Base-by-base conservation (phyloP, 2,888 invertebrate species). In the Drosophila helvetica region DNA sequence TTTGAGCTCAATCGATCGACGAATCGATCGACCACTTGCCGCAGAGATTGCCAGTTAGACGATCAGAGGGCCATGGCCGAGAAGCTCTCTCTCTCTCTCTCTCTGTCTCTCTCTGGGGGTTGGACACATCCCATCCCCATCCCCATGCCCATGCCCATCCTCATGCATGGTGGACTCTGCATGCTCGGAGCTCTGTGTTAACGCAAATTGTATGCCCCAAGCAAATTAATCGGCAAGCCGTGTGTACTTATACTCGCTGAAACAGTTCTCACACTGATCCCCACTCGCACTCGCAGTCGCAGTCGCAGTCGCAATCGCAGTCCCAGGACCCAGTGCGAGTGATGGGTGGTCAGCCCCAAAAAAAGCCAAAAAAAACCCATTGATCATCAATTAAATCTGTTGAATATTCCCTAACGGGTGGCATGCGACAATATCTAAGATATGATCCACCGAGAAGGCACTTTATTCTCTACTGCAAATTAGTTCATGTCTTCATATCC, bases 201-300 rank as follows among this genome's bases (percentile, higher is more conserved):
- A 56, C 19, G 56, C 56, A 56, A 56, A 56, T 56, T 56, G 56
- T 56, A 48, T 56, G 38, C 38, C 38, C n/a, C 38, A 38, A 38
- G 38, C 38, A 38, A 38, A 38, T 38, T 38, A 38, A 38, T 38
- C 38, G 38, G 15, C n/a, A 6, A 38, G 7, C 38, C 38, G 38
- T 38, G 38, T 38, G 38, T n/a, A 38, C 38, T 38, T 38, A 38
- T n/a, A 38, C 7, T 38, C 38, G n/a, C 38, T 38, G 38, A n/a
- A 38, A 38, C 38, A 38, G 38, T 38, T 38, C 38, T 38, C 38
- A 38, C 38, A 38, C 38, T n/a, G 38, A 38, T n/a, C 38, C 38
- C 15, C 38, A 38, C 7, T 7, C 7, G 15, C 38, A 38, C 15
- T 5, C 4, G 33, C 15, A 33, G 15, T 2, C 15, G 6, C 15